phyloP scores from a whole-genome alignment of 64 coral and sea anemone species.

The Trachythela sp. region DNA sequence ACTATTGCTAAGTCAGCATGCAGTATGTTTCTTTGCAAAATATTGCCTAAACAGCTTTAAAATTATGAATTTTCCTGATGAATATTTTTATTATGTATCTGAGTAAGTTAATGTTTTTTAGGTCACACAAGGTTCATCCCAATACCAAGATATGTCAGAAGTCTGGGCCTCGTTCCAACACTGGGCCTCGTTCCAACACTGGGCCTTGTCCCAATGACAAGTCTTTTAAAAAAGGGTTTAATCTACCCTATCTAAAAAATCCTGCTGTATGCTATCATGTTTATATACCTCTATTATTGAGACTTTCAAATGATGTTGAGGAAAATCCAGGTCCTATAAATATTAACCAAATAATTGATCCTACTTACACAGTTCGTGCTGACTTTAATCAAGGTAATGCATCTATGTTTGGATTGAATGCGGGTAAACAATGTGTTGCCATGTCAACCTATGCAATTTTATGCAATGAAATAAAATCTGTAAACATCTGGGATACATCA shows the following conservation, averaged over 20 bases:
- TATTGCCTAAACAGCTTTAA: background rate
- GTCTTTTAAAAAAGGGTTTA: background rate
- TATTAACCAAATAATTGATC: background rate
- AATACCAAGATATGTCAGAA: background rate
- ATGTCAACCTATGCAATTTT: constrained; percentile 3
- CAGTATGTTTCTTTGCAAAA: background rate
- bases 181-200: too few species aligned
- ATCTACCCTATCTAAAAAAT: too few species aligned
- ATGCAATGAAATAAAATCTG: too few species aligned
- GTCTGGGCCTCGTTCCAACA: background rate
- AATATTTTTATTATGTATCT: background rate
- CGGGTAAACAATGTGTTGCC: too few species aligned
- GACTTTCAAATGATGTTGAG: background rate
- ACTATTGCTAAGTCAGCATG: background rate
- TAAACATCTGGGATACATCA: too few species aligned
- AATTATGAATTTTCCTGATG: background rate
- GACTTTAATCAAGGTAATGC: background rate
- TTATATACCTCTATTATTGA: background rate
- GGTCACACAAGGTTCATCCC: background rate
- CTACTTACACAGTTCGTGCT: background rate
- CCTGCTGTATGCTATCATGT: too few species aligned
- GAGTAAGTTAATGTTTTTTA: background rate
- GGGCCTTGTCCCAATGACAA: too few species aligned
- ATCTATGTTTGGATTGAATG: too few species aligned
- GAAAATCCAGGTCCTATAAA: background rate